Evolutionary conservation across 2,888 invertebrate genomes (phyloP), one percentile per base, ranked within the genome.

Genomic region (Melangyna quadrimaculata): DNA sequence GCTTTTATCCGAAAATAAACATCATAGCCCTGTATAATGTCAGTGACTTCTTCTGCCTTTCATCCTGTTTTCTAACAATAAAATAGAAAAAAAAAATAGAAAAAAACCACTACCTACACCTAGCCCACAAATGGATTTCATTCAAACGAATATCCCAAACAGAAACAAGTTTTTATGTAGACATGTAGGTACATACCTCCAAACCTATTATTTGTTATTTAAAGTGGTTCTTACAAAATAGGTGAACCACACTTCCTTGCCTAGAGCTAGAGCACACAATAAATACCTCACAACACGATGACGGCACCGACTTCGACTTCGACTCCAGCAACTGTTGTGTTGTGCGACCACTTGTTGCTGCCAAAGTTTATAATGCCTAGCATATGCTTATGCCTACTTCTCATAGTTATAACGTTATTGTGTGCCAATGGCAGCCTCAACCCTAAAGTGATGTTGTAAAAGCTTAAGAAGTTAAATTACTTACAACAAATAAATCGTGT

Each of bases 211-310:
- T 67, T 67, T 67, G 67, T 53, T 63, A 70, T 74, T 69, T 43
- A 73, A 73, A 78, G 83, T 59, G 55, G 65, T 35, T 83, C 74
- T 80, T 80, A 80, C 84, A 72, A 84, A 84, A 84, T 80, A 80
- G 75, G 71, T 75, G 74, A 79, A 71, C 75, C 84, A 78, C 73
- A 74, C 78, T 78, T 70, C 83, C 80, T 75, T 69, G 77, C 80
- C 77, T 82, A 69, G 40, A 81, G 75, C 75, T 37, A 59, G 22
- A 65, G 24, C 67, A 75, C 35, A 80, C 71, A 80, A 75, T 48
- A 51, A 40, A 69, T 65, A 59, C 51, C 80, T 74, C 80, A 59
- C 61, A 53, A 55, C 61, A 71, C 71, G 67, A 61, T 72, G 78
- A 55, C 22, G 63, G 35, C 59, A 29, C 63, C 65, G 65, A 74